These are phyloP conservation scores for Torymus tubicola DNA, from an alignment of 2,888 invertebrate species.

Conservation along the genomic window DNA sequence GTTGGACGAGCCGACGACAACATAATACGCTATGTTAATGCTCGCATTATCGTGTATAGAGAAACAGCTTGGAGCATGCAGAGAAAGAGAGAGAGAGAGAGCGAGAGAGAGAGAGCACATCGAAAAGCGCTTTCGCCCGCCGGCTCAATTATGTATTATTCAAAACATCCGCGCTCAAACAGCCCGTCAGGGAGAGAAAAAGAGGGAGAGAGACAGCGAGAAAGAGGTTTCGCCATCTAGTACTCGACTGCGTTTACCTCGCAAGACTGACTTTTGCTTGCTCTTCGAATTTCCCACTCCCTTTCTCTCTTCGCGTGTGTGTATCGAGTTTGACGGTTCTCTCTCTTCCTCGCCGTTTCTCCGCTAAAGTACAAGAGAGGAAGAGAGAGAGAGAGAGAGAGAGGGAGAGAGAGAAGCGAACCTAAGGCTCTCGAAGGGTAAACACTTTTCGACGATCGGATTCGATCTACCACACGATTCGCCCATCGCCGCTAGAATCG, in stretches of 20 bases:
- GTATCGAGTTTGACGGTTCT: slow-evolving; percentile 20
- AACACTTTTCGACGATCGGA: slow-evolving; percentile 64
- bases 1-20: neutral
- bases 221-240: slow-evolving; percentile 22
- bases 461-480: slow-evolving; percentile 60
- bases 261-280: slow-evolving; percentile 37
- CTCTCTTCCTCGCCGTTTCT: neutral
- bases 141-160: slow-evolving; percentile 45
- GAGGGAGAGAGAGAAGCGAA: neutral
- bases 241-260: slow-evolving; percentile 31
- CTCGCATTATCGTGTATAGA: neutral
- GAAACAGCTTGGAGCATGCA: neutral
- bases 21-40: neutral
- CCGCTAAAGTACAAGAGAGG: neutral
- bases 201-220: no score
- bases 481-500: slow-evolving; percentile 58
- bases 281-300: slow-evolving; percentile 1
- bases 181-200: neutral
- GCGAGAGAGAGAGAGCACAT: no score
- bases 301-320: neutral
- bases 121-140: slow-evolving; percentile 1
- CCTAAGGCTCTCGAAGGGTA: slow-evolving; percentile 54
- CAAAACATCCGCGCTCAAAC: slow-evolving; percentile 26
- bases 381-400: neutral
- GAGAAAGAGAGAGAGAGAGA: no score